phyloP scores from a whole-genome alignment of 2,113 vertebrate species.

The Ailuropoda melanoleuca region DNA sequence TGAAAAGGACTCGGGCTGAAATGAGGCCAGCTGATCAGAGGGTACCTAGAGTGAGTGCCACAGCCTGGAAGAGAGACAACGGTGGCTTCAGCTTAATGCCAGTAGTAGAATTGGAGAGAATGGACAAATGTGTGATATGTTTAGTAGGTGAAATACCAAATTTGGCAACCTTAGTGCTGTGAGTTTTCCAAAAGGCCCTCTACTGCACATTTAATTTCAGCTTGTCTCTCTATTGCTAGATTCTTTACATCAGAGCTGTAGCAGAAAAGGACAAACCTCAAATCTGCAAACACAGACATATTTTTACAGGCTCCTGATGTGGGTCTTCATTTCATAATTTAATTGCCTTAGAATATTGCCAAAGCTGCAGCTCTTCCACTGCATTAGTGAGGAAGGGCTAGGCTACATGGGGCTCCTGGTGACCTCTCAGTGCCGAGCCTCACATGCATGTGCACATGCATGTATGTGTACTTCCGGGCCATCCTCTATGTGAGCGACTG shows the following conservation, averaged over 20 bases:
- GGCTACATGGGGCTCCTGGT: background rate
- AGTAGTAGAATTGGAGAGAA: background rate
- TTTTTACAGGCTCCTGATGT: background rate
- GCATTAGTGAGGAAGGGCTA: background rate
- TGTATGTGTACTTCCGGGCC: background rate
- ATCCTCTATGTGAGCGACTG: accelerated
- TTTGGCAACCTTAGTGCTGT: background rate
- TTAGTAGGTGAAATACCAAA: background rate
- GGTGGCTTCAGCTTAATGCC: no score
- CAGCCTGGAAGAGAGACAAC: background rate
- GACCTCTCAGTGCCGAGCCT: no score
- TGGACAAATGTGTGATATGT: no score
- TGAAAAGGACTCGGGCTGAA: background rate
- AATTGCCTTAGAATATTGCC: background rate
- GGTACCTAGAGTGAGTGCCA: no score
- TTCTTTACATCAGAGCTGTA: background rate
- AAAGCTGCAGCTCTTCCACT: background rate
- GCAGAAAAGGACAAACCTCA: background rate
- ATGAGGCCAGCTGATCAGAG: background rate
- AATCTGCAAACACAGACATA: background rate
- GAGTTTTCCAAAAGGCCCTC: background rate
- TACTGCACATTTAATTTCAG: background rate
- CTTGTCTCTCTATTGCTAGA: background rate
- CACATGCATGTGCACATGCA: accelerated
- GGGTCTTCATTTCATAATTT: background rate